Percentiles rank a stretch among this genome's conserved stretches.
phyloP scores from a whole-genome alignment of 2,888 invertebrate species.

The Cryptus armator region DNA sequence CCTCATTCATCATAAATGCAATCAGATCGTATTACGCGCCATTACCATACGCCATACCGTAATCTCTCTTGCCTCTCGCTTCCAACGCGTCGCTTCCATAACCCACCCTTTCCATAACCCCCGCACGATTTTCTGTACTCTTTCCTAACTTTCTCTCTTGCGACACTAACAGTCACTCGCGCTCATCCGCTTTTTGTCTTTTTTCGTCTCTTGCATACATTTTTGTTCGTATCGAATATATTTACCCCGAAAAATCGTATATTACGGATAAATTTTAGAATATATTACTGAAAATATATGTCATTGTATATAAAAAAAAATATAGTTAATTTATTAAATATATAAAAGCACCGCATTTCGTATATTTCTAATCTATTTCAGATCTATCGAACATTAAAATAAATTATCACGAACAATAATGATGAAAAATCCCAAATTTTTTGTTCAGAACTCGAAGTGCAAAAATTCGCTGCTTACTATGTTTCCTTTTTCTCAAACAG shows the following conservation, averaged over 20 bases:
- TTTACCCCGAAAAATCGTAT: no score
- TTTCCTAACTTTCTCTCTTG: slow-evolving; percentile 38
- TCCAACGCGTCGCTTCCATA: slow-evolving; percentile 11
- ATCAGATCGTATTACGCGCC: slow-evolving; percentile 80
- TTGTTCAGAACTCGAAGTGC: background rate
- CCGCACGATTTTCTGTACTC: slow-evolving; percentile 22
- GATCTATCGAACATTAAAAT: no score
- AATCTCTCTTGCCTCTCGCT: slow-evolving; percentile 35
- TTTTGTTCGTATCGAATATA: background rate
- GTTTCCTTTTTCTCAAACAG: background rate
- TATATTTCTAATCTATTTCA: no score
- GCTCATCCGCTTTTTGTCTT: slow-evolving; percentile 22
- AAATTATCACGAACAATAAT: background rate
- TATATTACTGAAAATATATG: no score
- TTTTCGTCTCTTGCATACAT: background rate
- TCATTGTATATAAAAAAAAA: no score
- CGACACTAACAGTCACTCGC: slow-evolving; percentile 31
- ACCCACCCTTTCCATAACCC: slow-evolving; percentile 43
- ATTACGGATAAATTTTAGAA: no score
- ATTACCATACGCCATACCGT: slow-evolving; percentile 76
- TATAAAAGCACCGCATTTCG: no score
- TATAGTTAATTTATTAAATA: no score
- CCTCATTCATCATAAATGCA: slow-evolving; percentile 79
- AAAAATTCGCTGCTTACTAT: background rate
- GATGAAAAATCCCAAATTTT: background rate